Conservation (phyloP, 2,113 vertebrate genomes). For the Pipa parva region DNA sequence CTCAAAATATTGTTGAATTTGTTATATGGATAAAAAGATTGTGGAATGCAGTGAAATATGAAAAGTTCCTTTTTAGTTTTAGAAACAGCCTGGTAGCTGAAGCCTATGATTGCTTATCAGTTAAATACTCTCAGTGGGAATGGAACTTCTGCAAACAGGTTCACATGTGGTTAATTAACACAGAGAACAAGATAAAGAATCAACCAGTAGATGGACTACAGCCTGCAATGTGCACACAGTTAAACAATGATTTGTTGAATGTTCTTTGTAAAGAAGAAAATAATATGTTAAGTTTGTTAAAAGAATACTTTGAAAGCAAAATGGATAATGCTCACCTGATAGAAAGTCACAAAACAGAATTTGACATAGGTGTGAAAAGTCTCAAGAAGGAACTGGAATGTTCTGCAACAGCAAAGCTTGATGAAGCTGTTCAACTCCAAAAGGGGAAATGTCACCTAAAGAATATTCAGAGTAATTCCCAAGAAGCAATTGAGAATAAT, state of each 20-base stretch:
- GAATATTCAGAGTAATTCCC: conserved; percentile 48
- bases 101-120: conserved; percentile 30
- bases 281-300: not conserved
- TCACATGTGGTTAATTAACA: conserved; percentile 48
- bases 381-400: conserved; percentile 45
- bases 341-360: conserved; percentile 51
- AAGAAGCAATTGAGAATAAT: conserved; percentile 51
- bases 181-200: conserved; percentile 47
- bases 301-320: conserved; percentile 1
- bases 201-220: conserved; percentile 10
- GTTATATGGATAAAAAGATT: conserved; percentile 50
- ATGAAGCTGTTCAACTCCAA: conserved; percentile 46
- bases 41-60: conserved; percentile 32
- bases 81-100: conserved; percentile 30
- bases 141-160: conserved; percentile 48
- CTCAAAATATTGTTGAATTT: conserved; percentile 44
- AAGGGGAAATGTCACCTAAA: conserved; percentile 46
- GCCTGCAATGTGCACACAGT: conserved; percentile 4
- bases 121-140: conserved; percentile 49
- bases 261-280: not conserved
- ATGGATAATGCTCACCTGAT: conserved; percentile 29
- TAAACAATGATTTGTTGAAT: conserved; percentile 47
- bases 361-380: conserved; percentile 46
- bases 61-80: conserved; percentile 34
- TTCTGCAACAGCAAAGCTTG: conserved; percentile 39